Evolutionary conservation across 2,113 vertebrate genomes (phyloP), one percentile per base, ranked within the genome.

Genomic region (Gambusia holbrooki): DNA sequence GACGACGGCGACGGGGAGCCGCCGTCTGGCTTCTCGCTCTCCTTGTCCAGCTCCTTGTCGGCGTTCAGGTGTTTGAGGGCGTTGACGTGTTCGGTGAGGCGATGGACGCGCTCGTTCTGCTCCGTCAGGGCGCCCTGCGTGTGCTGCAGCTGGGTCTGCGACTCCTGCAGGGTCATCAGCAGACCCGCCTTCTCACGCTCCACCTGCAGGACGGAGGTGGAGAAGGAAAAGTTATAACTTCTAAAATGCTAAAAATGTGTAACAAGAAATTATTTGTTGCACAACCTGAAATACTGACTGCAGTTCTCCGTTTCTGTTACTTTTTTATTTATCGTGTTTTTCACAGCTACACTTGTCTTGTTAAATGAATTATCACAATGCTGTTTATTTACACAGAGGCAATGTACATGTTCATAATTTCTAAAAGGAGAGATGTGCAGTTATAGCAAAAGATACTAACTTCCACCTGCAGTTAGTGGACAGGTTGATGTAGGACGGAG

Each of bases 131-230:
- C 97, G 0, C 97, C 97, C 90, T 98, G 97, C 0, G 97, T 98
- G 93, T 99, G 97, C 77, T 98, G 97, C 87, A 99, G 92, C 91
- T 99, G 98, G 0, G 96, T 98, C 90, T 99, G 96, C 0, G 96
- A 97, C 88, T 99, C 98, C 89, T 99, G 97, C 25, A 99, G 94
- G 70, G 93, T 99, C 85, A 96, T 94, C 88, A 99, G 92, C 32
- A 99, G 95, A 29, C 95, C 90, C 1, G 96, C 93, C 86, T 99
- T 99, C 87, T 99, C 98, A 66, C 97, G 88, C 80, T 99, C 98
- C 88, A 98, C 96, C 98, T 99, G 93, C 28, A 93, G 84, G 3
- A 81, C 0, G 66, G 7, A 76, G n/a, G 32, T 14, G 1, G 0
- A 72, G 62, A 76, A 32, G 15, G 14, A 0, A 33, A 15, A 9